A percentile compares a stretch with the other conserved stretches of the same genome.
These are phyloP conservation scores for Dendrolimus houi DNA, from an alignment of 2,888 invertebrate genomes.

Conservation along the genomic window DNA sequence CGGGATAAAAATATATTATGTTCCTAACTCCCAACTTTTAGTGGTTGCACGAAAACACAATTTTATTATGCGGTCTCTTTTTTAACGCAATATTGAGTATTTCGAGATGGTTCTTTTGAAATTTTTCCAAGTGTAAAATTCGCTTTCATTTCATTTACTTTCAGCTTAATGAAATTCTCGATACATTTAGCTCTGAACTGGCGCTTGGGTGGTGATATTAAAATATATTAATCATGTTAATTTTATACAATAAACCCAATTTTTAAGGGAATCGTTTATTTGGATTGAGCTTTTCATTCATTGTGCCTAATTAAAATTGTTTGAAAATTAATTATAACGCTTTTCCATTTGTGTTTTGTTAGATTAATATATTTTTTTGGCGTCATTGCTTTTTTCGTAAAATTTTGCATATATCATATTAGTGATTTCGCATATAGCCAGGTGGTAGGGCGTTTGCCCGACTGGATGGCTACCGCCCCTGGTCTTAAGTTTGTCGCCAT, in stretches of 20 bases:
- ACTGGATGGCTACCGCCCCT: too few species aligned
- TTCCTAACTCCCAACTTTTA: constrained; percentile 16
- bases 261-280: constrained; percentile 2
- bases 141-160: constrained; percentile 55
- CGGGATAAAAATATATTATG: constrained; percentile 1
- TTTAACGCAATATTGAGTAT: constrained; percentile 55
- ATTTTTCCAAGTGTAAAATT: constrained; percentile 61
- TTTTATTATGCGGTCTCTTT: constrained; percentile 55
- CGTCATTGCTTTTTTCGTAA: too few species aligned
- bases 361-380: too few species aligned
- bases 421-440: too few species aligned
- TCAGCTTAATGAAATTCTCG: constrained; percentile 59
- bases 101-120: constrained; percentile 53
- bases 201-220: constrained; percentile 18
- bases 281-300: background rate
- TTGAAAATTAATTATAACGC: too few species aligned
- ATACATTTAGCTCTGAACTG: constrained; percentile 27
- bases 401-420: too few species aligned
- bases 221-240: constrained; percentile 38
- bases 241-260: constrained; percentile 35
- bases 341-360: too few species aligned
- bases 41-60: constrained; percentile 37
- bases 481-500: too few species aligned
- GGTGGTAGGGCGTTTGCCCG: too few species aligned
- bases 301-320: background rate